These are phyloP conservation scores for Minunthozetes semirufus DNA, from an alignment of 2,888 invertebrate species.

Conservation along the genomic window DNA sequence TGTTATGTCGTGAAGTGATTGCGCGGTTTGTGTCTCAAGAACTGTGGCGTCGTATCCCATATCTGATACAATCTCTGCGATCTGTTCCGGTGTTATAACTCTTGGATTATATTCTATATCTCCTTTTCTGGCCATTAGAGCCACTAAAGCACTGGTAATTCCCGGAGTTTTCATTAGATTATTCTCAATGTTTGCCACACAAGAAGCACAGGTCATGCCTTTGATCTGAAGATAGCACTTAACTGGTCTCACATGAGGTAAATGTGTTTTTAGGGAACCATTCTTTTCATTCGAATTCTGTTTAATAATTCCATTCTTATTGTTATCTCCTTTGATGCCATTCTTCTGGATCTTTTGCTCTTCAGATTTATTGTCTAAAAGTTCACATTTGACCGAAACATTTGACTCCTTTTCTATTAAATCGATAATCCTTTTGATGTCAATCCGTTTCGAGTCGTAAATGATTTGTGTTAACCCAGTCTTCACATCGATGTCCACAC, in stretches of 20 bases:
- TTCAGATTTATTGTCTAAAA: neutral
- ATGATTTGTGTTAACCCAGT: neutral
- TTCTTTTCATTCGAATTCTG: neutral
- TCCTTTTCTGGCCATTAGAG: conserved; percentile 86
- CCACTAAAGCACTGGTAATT: conserved; percentile 77
- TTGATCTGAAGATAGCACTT: conserved; percentile 26
- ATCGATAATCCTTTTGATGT: neutral
- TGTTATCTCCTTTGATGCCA: neutral
- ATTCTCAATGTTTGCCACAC: conserved; percentile 91
- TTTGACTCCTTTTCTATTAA: neutral
- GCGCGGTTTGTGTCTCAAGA: neutral
- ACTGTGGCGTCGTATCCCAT: conserved; percentile 32
- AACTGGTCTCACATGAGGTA: neutral
- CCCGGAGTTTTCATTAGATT: conserved; percentile 73
- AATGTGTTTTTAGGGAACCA: neutral
- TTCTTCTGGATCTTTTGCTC: neutral
- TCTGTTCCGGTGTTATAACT: conserved; percentile 46
- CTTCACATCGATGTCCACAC: neutral
- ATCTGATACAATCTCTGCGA: conserved; percentile 31
- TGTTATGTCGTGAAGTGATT: conserved; percentile 15
- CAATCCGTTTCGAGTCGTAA: neutral
- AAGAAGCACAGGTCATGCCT: conserved; percentile 94
- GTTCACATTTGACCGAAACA: neutral
- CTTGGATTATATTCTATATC: conserved; percentile 80
- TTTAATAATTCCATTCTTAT: too few relatives aligned